phyloP scores from a whole-genome alignment of 2,888 invertebrate species.

The Drosophila borealis region DNA sequence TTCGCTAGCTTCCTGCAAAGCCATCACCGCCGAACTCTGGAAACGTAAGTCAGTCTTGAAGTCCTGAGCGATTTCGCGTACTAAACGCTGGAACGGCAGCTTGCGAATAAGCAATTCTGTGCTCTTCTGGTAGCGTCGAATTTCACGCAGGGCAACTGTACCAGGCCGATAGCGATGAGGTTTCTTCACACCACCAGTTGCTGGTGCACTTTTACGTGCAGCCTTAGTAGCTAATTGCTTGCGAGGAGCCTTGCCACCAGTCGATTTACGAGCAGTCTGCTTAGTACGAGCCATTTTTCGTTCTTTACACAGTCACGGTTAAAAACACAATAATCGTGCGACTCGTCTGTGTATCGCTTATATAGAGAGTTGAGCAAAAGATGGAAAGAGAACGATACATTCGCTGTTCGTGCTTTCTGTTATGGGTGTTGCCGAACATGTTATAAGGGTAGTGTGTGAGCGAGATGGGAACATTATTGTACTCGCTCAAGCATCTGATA shows the following conservation, averaged over 20 bases:
- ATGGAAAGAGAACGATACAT: not conserved
- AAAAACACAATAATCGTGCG: constrained; percentile 5
- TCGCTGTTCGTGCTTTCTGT: not conserved
- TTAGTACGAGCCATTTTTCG: not conserved
- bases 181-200: constrained; percentile 32
- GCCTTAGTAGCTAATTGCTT: constrained; percentile 45
- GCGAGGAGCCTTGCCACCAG: constrained; percentile 30
- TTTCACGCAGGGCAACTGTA: constrained; percentile 36
- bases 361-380: constrained; percentile 1
- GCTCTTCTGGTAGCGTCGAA: constrained; percentile 39
- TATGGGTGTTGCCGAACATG: not conserved
- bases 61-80: constrained; percentile 39
- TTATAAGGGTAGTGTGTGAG: not conserved
- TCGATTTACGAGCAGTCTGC: not conserved
- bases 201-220: constrained; percentile 40
- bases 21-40: constrained; percentile 41
- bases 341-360: not conserved
- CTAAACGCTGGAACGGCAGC: constrained; percentile 30
- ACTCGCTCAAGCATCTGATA: not conserved
- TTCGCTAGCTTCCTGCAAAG: constrained; percentile 37
- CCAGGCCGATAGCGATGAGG: constrained; percentile 34
- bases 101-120: constrained; percentile 36
- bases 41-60: constrained; percentile 41
- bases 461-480: not conserved
- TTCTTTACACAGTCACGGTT: constrained; percentile 18